Evolutionary conservation across 2,888 invertebrate genomes (phyloP).

Genomic region (Drosophila antonietae): DNA sequence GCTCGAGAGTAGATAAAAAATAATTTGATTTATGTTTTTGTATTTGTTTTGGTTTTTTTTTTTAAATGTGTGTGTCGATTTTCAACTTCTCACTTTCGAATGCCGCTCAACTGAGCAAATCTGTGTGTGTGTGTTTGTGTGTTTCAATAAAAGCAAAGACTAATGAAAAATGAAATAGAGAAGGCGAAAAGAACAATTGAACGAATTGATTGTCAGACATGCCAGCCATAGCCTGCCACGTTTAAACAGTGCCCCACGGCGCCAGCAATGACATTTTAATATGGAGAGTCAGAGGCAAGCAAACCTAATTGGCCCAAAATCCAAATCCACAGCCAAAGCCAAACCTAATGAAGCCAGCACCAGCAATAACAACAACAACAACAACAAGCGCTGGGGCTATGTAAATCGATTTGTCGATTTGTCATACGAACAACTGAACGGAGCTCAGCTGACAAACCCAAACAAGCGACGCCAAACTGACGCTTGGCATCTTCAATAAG

Average conservation of each 20-base stretch:
- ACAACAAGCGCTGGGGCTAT: slow-evolving; percentile 42
- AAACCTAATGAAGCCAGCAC: slow-evolving; percentile 64
- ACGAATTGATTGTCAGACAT: slow-evolving; percentile 6
- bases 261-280: slow-evolving; percentile 58
- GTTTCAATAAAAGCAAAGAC: background rate
- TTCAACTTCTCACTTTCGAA: slow-evolving; percentile 3
- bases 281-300: slow-evolving; percentile 33
- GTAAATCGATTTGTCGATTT: slow-evolving; percentile 76
- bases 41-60: too few species aligned
- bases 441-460: slow-evolving; percentile 32
- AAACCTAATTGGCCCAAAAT: slow-evolving; percentile 62
- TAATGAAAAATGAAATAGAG: background rate
- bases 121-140: background rate
- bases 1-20: background rate
- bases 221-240: slow-evolving; percentile 11
- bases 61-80: too few species aligned
- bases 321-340: slow-evolving; percentile 48
- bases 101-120: background rate
- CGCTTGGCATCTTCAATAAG: slow-evolving; percentile 62
- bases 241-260: slow-evolving; percentile 19
- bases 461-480: slow-evolving; percentile 38
- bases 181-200: background rate
- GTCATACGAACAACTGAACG: slow-evolving; percentile 59
- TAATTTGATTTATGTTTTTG: background rate
- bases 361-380: background rate